phyloP scores from a whole-genome alignment of 2,888 invertebrate genomes.

The Seira sanloemensis region DNA sequence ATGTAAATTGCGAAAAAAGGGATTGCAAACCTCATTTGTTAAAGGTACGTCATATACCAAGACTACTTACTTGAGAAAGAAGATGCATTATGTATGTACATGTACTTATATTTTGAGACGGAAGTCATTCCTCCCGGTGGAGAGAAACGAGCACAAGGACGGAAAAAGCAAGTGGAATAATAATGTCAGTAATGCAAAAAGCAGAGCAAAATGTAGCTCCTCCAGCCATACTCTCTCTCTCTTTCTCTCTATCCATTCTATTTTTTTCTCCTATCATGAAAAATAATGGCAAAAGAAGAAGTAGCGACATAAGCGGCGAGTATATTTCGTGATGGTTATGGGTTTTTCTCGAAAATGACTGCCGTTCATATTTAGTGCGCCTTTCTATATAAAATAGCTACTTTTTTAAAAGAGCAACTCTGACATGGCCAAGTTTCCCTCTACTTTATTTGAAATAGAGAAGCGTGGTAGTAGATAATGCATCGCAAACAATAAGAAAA shows the following conservation, averaged over 20 bases:
- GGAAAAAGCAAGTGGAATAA: slow-evolving; percentile 57
- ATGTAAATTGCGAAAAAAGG: neutral
- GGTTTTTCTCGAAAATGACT: slow-evolving; percentile 48
- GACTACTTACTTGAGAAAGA: neutral
- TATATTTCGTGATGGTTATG: slow-evolving; percentile 61
- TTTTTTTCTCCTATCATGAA: slow-evolving; percentile 11
- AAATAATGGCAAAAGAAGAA: slow-evolving; percentile 39
- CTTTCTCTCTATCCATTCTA: slow-evolving; percentile 12
- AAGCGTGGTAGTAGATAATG: neutral
- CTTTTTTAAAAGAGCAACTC: too few species aligned
- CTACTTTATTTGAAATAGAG: slow-evolving; percentile 1
- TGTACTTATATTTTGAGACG: too few species aligned
- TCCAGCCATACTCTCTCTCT: neutral
- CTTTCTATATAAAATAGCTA: too few species aligned
- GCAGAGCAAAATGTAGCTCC: slow-evolving; percentile 16
- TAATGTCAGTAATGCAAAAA: slow-evolving; percentile 54
- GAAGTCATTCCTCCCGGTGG: neutral
- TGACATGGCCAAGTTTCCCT: too few species aligned
- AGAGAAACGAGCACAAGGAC: slow-evolving; percentile 39
- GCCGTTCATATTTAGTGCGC: slow-evolving; percentile 26
- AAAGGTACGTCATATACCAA: neutral
- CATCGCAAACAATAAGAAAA: neutral
- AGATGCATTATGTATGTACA: too few species aligned
- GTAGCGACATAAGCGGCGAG: slow-evolving; percentile 49
- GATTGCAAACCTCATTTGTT: neutral